These are phyloP conservation scores for Macrophya annulata DNA, from an alignment of 2,888 invertebrate genomes.

Conservation along the genomic window DNA sequence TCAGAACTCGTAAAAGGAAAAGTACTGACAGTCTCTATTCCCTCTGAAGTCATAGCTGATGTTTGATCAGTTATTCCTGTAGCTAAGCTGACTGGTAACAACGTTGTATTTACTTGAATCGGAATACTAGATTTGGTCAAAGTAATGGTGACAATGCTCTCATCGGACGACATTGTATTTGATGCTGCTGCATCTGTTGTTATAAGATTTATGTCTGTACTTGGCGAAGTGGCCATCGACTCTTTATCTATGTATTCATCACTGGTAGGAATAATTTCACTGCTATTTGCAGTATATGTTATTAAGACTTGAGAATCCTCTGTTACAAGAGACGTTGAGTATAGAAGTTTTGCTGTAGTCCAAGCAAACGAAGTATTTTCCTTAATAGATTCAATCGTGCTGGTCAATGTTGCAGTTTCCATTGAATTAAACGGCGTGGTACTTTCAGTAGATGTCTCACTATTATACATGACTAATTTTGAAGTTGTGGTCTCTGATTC, in stretches of 20 bases:
- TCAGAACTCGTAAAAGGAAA: conserved; percentile 15
- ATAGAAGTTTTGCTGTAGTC: conserved; percentile 3
- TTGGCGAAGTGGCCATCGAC: conserved; percentile 60
- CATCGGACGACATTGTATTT: neutral
- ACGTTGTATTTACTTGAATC: neutral
- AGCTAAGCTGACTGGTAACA: neutral
- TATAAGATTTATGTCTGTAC: conserved; percentile 3
- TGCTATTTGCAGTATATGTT: conserved; percentile 57
- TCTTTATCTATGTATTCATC: conserved; percentile 68
- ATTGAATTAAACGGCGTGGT: conserved; percentile 59
- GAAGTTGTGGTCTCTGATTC: conserved; percentile 54
- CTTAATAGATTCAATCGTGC: conserved; percentile 58
- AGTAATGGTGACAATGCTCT: conserved; percentile 9
- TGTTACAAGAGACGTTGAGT: conserved; percentile 44
- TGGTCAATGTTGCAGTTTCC: conserved; percentile 59
- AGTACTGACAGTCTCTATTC: conserved; percentile 6
- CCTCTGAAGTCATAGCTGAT: conserved; percentile 3
- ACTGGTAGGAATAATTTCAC: conserved; percentile 60
- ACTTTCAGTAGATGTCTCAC: conserved; percentile 55
- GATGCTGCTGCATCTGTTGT: conserved; percentile 61
- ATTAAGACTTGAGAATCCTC: conserved; percentile 55
- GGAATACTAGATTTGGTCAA: neutral
- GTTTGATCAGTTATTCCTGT: conserved; percentile 25
- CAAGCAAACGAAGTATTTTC: conserved; percentile 44
- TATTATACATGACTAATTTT: conserved; percentile 39